These are phyloP conservation scores for Cygnus buccinator DNA, from an alignment of 2,113 vertebrate species.

Conservation along the genomic window DNA sequence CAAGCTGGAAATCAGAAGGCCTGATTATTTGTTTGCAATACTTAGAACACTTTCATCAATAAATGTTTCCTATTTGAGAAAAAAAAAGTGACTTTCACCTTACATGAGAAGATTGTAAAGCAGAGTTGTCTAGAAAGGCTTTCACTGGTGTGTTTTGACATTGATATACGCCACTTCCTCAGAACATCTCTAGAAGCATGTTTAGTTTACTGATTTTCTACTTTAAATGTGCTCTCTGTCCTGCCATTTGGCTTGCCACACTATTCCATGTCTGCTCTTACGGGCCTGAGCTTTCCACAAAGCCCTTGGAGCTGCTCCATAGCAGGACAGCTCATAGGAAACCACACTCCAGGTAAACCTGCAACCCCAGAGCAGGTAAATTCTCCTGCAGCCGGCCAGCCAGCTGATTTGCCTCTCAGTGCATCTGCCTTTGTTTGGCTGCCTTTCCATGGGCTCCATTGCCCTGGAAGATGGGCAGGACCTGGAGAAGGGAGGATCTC, in stretches of 20 bases:
- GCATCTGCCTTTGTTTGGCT: neutral
- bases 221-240: neutral
- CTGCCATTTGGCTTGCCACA: neutral
- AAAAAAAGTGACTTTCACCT: neutral
- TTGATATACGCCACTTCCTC: neutral
- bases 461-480: neutral
- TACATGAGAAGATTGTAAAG: neutral
- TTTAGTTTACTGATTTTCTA: neutral
- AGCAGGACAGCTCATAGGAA: neutral
- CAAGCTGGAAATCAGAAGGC: neutral
- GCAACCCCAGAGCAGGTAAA: neutral
- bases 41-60: neutral
- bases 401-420: neutral
- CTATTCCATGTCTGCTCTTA: neutral
- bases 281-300: neutral
- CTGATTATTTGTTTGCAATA: neutral
- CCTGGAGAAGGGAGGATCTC: neutral
- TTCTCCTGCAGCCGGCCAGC: neutral
- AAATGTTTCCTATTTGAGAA: neutral
- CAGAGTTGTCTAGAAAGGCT: neutral
- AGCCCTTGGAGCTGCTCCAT: neutral
- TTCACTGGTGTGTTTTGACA: neutral
- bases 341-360: neutral
- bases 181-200: neutral
- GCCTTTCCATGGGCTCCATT: neutral